Evolutionary conservation across 2,797 vertebrate genomes (phyloP).

Genomic region (Etheostoma nigrum): DNA sequence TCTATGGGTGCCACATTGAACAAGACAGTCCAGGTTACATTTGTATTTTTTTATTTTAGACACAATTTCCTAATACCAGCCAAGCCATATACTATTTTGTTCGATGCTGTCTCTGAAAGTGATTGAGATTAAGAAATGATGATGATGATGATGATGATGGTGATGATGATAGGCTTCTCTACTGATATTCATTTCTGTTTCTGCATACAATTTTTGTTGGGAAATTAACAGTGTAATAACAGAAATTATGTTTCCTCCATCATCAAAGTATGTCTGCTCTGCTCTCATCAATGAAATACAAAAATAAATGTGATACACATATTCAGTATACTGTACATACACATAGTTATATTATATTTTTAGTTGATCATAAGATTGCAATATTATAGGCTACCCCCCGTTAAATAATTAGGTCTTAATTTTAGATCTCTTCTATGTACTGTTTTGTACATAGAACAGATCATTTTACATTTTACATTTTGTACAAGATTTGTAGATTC

Average conservation of each 20-base stretch:
- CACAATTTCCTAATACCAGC: neutral
- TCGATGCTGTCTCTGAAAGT: neutral
- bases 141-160: neutral
- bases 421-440: too few relatives aligned
- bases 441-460: too few relatives aligned
- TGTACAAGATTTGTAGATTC: too few relatives aligned
- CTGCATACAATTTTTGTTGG: too few relatives aligned
- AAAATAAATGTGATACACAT: too few relatives aligned
- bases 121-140: neutral
- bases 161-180: neutral
- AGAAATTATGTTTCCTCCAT: neutral
- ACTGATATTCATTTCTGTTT: neutral
- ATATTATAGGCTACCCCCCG: too few relatives aligned
- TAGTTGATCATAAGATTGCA: too few relatives aligned
- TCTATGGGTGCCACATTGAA: too few relatives aligned
- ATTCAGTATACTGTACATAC: too few relatives aligned
- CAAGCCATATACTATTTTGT: neutral
- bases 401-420: too few relatives aligned
- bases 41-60: neutral
- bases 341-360: too few relatives aligned
- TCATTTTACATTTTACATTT: too few relatives aligned
- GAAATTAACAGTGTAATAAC: neutral
- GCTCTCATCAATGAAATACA: neutral
- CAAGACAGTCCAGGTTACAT: neutral
- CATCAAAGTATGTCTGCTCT: neutral